Percentiles rank a stretch among this genome's conserved stretches.
phyloP scores from a whole-genome alignment of 1,140 invertebrate genomes.

The Bombus breviceps region DNA sequence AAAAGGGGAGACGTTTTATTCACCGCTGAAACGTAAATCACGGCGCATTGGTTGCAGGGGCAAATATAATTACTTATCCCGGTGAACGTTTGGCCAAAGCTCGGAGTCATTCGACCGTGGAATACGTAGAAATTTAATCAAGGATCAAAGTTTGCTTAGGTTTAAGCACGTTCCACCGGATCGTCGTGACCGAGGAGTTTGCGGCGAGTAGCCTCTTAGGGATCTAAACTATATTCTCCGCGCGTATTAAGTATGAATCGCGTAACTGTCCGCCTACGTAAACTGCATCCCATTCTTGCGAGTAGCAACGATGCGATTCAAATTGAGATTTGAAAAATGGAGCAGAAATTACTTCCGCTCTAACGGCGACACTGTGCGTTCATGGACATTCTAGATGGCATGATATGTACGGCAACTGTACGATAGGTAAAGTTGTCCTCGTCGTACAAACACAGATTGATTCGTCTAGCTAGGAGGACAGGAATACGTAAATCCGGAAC shows the following conservation, averaged over 20 bases:
- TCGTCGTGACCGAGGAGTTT: background rate
- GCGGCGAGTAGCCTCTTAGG: constrained; percentile 18
- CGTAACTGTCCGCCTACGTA: constrained; percentile 29
- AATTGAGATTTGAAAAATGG: background rate
- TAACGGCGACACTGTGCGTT: background rate
- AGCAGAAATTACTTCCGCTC: background rate
- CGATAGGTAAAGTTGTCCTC: no score
- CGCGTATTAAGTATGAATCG: constrained; percentile 24
- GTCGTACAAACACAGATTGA: no score
- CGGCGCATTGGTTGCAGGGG: background rate
- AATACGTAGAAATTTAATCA: constrained; percentile 46
- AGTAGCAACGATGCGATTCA: background rate
- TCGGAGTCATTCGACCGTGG: background rate
- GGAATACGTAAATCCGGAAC: no score
- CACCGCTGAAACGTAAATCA: background rate
- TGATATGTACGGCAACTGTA: no score
- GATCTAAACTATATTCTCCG: background rate
- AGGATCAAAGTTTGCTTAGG: constrained; percentile 49
- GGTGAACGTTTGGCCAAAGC: constrained; percentile 26
- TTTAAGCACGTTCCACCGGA: constrained; percentile 19
- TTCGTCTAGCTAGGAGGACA: no score
- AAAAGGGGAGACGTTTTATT: background rate
- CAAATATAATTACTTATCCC: constrained; percentile 36
- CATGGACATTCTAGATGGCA: no score
- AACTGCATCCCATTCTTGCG: background rate